Percentiles rank a stretch among this genome's conserved stretches.
These are phyloP conservation scores for Amitus sp. DNA, from an alignment of 2,888 invertebrate species.

Conservation along the genomic window DNA sequence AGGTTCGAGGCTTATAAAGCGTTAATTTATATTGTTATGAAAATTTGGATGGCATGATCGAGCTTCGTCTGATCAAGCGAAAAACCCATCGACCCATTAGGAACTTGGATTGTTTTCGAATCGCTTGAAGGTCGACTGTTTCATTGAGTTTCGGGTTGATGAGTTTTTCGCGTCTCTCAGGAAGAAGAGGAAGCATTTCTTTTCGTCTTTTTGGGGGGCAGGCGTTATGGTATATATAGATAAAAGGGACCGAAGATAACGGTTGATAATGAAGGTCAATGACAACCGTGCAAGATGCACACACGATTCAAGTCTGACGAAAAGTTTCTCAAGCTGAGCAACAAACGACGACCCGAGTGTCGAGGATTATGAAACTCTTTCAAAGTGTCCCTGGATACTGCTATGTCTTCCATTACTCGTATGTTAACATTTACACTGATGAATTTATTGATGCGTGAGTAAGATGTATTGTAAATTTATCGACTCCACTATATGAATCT, in stretches of 20 bases:
- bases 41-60: slow-evolving; percentile 13
- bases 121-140: too few species aligned
- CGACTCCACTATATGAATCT: slow-evolving; percentile 45
- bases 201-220: not conserved
- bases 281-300: slow-evolving; percentile 20
- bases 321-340: slow-evolving; percentile 22
- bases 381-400: slow-evolving; percentile 51
- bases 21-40: slow-evolving; percentile 36
- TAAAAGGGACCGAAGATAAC: slow-evolving; percentile 42
- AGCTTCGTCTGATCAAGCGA: slow-evolving; percentile 24
- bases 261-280: slow-evolving; percentile 39
- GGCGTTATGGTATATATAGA: slow-evolving; percentile 12
- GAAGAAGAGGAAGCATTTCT: not conserved
- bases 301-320: slow-evolving; percentile 34
- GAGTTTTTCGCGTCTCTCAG: not conserved
- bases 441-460: slow-evolving; percentile 46
- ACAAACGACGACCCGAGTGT: too few species aligned
- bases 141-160: not conserved
- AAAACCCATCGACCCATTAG: not conserved
- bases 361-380: slow-evolving; percentile 42
- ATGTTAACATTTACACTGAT: slow-evolving; percentile 58
- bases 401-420: slow-evolving; percentile 62
- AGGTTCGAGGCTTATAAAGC: too few species aligned
- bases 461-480: slow-evolving; percentile 48
- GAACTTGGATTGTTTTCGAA: not conserved